Evolutionary conservation across 1,140 invertebrate genomes (phyloP).

Genomic region (Drosophila navojoa): DNA sequence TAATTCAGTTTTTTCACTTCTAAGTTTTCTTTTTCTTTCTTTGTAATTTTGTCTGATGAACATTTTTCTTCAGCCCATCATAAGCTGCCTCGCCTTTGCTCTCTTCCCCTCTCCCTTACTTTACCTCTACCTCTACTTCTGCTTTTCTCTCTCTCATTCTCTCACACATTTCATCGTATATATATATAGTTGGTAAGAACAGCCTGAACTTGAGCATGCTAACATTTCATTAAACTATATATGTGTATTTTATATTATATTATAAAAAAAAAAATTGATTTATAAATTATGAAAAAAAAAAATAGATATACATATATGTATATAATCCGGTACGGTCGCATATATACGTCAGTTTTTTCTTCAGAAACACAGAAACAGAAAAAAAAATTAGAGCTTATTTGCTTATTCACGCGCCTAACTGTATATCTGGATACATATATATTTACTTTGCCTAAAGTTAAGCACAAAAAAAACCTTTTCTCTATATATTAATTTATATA

Average conservation of each 20-base stretch:
- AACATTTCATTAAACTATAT: slow-evolving; percentile 24
- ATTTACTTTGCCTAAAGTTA: slow-evolving; percentile 48
- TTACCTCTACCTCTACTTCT: background rate
- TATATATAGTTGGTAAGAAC: slow-evolving; percentile 49
- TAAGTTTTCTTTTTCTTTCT: slow-evolving; percentile 18
- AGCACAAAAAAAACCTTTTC: slow-evolving; percentile 54
- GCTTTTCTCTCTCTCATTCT: background rate
- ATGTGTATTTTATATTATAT: slow-evolving; percentile 37
- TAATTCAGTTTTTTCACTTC: slow-evolving; percentile 1
- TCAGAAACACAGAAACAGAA: slow-evolving; percentile 55
- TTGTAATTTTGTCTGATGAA: slow-evolving; percentile 46
- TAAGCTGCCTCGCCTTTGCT: slow-evolving; percentile 18
- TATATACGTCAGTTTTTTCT: slow-evolving; percentile 53
- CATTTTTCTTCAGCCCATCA: slow-evolving; percentile 21
- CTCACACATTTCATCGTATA: slow-evolving; percentile 1
- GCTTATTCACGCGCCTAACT: slow-evolving; percentile 44
- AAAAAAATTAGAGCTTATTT: slow-evolving; percentile 75
- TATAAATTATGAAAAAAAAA: slow-evolving; percentile 79
- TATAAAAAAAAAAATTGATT: slow-evolving; percentile 60
- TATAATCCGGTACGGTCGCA: slow-evolving; percentile 52
- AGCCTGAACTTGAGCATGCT: slow-evolving; percentile 56
- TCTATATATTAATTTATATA: slow-evolving; percentile 31
- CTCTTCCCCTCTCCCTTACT: background rate
- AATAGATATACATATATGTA: slow-evolving; percentile 10
- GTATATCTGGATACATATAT: slow-evolving; percentile 31